phyloP scores from a whole-genome alignment of 2,888 invertebrate species.

The Erpobdella octoculata region DNA sequence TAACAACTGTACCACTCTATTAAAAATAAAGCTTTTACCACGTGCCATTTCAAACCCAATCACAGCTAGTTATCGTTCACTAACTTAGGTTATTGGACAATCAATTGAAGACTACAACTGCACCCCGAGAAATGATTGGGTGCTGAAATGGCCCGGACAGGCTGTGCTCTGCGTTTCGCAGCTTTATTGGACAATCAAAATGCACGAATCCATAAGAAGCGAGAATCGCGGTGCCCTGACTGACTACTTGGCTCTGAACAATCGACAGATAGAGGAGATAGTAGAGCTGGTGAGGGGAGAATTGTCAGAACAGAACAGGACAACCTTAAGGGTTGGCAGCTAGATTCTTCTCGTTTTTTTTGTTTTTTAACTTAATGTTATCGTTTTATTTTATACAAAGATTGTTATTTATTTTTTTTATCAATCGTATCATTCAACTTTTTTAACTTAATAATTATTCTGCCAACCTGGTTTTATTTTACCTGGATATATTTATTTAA shows the following conservation, averaged over 20 bases:
- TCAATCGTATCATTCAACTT: no score
- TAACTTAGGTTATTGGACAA: slow-evolving; percentile 57
- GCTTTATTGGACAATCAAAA: slow-evolving; percentile 44
- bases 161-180: slow-evolving; percentile 50
- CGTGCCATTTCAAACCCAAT: no score
- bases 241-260: slow-evolving; percentile 65
- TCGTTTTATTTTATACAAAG: no score
- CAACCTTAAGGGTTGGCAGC: slow-evolving; percentile 45
- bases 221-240: slow-evolving; percentile 49
- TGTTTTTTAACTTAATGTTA: no score
- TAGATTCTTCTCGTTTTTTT: no score
- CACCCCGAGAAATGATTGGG: slow-evolving; percentile 54
- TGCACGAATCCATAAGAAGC: slow-evolving; percentile 47
- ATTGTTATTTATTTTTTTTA: no score
- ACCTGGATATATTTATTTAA: no score
- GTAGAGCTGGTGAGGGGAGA: slow-evolving; percentile 61
- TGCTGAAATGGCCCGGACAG: slow-evolving; percentile 54
- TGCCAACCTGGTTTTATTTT: no score
- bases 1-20: no score
- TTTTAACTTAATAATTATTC: no score
- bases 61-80: no score
- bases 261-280: slow-evolving; percentile 69
- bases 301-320: slow-evolving; percentile 53
- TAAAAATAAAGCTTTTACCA: no score
- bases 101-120: slow-evolving; percentile 67